Evolutionary conservation across 2,888 invertebrate genomes (phyloP), one percentile per base, ranked within the genome.

Genomic region (Eupithecia subumbrata): DNA sequence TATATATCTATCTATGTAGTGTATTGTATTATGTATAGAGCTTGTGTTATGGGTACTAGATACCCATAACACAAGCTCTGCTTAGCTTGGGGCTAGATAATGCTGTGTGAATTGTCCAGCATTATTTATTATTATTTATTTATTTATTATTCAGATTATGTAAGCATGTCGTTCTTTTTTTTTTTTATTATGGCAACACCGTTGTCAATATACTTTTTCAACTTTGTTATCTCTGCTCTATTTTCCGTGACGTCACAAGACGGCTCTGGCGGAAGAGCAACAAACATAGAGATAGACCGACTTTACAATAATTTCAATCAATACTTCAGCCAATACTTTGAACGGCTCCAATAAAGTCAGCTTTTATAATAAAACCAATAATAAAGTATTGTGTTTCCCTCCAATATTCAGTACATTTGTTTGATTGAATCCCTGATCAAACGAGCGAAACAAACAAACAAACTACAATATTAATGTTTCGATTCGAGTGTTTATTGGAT

Each of bases 391-490:
- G n/a, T 25, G 12, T 5, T 56, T 60, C 25, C 25, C 14, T 60
- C 60, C 60, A 25, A 25, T 60, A 60, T 56, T 22, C 25, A 60
- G 25, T 25, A 22, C 60, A 25, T 60, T 60, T 25, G 60, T 14
- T 25, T 11, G 60, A 60, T 60, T 60, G 60, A 14, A 25, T 60
- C 60, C 56, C 60, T 1, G 25, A 60, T 60, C 60, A 12, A 60
- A 60, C 60, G 56, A 60, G 60, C 60, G 14, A 22, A 60, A 60
- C 60, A 60, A 60, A 60, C 60, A 60, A n/a, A 52, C n/a, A 52
- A 4, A 60, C 60, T 60, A 60, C 25, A 60, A 60, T 60, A 60
- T 60, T 12, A 60, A 25, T 25, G 60, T 60, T 25, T 60, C 25
- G 14, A 60, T 60, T 1, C 1, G 60, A 60, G 60, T 12, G 22